Conservation (phyloP, 2,888 invertebrate species). For the Dolichopus griseipennis region DNA sequence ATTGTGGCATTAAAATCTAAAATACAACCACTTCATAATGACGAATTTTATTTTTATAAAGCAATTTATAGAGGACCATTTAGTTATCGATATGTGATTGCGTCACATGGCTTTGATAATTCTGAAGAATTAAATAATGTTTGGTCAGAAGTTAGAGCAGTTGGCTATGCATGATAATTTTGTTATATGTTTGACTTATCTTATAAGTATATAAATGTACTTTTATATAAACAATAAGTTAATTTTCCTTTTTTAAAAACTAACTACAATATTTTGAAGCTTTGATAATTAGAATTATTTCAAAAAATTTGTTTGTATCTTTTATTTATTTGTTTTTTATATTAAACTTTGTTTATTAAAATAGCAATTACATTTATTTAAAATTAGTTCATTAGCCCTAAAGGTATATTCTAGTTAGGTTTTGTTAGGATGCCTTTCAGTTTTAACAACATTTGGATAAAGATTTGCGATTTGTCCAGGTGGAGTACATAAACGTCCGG, state of each 20-base stretch:
- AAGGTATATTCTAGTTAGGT: too few relatives aligned
- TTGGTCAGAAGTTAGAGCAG: constrained; percentile 66
- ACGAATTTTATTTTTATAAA: constrained; percentile 70
- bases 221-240: too few relatives aligned
- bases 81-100: constrained; percentile 62
- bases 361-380: too few relatives aligned
- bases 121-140: constrained; percentile 57
- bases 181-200: too few relatives aligned
- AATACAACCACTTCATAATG: constrained; percentile 66
- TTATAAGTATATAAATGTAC: too few relatives aligned
- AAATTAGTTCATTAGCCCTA: too few relatives aligned
- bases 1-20: constrained; percentile 74
- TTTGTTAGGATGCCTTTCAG: constrained; percentile 27
- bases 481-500: constrained; percentile 58
- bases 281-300: too few relatives aligned
- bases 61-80: constrained; percentile 54
- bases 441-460: constrained; percentile 57
- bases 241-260: too few relatives aligned
- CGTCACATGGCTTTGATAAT: constrained; percentile 73
- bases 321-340: too few relatives aligned
- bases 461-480: constrained; percentile 56
- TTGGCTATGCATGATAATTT: constrained; percentile 54
- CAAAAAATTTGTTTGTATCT: too few relatives aligned
- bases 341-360: too few relatives aligned
- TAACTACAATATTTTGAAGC: too few relatives aligned